A percentile compares a stretch with the other conserved stretches of the same genome.
These are phyloP conservation scores for Heterodera carotae DNA, from an alignment of 1,140 invertebrate species.

Conservation along the genomic window DNA sequence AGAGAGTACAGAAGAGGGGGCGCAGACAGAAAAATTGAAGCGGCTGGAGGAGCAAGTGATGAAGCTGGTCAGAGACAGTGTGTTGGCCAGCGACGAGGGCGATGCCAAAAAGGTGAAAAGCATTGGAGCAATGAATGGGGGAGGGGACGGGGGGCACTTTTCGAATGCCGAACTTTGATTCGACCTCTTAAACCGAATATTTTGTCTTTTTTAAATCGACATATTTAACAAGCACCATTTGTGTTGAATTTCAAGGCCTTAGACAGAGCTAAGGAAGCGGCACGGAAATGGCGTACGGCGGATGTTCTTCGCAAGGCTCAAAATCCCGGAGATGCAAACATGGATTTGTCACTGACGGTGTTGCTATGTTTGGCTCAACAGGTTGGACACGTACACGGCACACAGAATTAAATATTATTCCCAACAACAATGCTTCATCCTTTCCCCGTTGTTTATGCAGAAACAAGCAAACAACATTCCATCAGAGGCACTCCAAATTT, in stretches of 20 bases:
- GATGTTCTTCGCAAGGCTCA: slow-evolving; percentile 13
- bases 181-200: neutral
- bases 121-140: too few species aligned
- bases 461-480: slow-evolving; percentile 91
- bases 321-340: slow-evolving; percentile 11
- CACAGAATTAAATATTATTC: slow-evolving; percentile 72
- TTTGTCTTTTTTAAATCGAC: neutral
- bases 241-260: slow-evolving; percentile 73
- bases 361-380: slow-evolving; percentile 26
- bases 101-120: slow-evolving; percentile 69
- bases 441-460: slow-evolving; percentile 71
- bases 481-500: slow-evolving; percentile 90
- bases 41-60: slow-evolving; percentile 80
- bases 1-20: slow-evolving; percentile 3
- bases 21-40: slow-evolving; percentile 75
- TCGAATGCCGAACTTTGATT: slow-evolving; percentile 10
- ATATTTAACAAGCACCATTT: too few species aligned
- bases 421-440: slow-evolving; percentile 67
- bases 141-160: too few species aligned
- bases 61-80: slow-evolving; percentile 81
- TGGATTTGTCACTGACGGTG: slow-evolving; percentile 19
- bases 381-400: slow-evolving; percentile 2
- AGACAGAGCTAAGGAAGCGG: slow-evolving; percentile 31
- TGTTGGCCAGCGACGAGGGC: slow-evolving; percentile 72
- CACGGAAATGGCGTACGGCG: slow-evolving; percentile 19